Evolutionary conservation across 2,888 invertebrate genomes (phyloP).

Genomic region (Anthoptus insignis): DNA sequence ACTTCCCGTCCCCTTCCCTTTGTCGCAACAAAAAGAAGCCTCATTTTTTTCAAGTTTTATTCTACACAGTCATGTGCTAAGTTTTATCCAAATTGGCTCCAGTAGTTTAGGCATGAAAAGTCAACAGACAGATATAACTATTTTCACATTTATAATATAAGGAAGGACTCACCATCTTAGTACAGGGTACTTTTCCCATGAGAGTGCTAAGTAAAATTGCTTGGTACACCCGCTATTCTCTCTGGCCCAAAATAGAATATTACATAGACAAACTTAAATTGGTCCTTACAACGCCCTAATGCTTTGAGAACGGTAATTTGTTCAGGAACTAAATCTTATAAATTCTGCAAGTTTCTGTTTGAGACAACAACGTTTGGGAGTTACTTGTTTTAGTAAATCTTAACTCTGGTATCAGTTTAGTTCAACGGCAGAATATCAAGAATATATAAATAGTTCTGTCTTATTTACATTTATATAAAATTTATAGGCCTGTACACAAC

Average conservation of each 20-base stretch:
- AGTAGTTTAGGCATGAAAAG: too few species aligned
- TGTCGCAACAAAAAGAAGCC: too few species aligned
- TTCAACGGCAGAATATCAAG: not conserved
- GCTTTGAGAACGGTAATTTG: not conserved
- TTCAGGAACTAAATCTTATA: not conserved
- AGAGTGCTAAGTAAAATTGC: conserved; percentile 7
- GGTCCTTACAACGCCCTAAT: conserved; percentile 1
- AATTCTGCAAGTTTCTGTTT: conserved; percentile 1
- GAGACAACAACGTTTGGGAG: not conserved
- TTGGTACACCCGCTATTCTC: not conserved
- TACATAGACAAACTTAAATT: conserved; percentile 6
- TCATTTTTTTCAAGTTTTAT: too few species aligned
- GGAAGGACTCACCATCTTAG: too few species aligned
- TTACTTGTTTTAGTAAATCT: not conserved
- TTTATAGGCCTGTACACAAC: too few species aligned
- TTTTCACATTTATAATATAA: too few species aligned
- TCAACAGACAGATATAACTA: too few species aligned
- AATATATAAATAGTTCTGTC: not conserved
- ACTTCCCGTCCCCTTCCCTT: too few species aligned
- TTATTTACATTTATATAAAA: too few species aligned
- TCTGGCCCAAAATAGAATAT: conserved; percentile 9
- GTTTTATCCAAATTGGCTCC: too few species aligned
- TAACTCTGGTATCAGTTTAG: not conserved
- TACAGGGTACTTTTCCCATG: too few species aligned
- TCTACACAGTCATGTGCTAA: too few species aligned